Base-by-base conservation (phyloP, 1,140 invertebrate genomes). In the Pygmarrhopalites habei region DNA sequence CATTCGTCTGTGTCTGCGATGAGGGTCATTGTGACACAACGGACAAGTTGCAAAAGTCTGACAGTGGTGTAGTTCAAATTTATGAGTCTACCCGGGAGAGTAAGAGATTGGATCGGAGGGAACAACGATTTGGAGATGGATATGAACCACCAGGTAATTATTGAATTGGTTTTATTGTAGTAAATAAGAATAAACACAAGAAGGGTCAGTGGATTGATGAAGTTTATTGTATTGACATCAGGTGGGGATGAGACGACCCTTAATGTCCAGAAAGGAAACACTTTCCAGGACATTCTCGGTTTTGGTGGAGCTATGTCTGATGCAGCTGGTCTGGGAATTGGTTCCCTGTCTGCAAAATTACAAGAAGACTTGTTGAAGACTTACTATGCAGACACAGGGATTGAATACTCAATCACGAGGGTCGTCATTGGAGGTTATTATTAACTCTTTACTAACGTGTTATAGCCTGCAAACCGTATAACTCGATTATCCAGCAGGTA, bases 221-320 rank as follows among this genome's bases (percentile, higher is more conserved):
- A n/a, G n/a, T n/a, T n/a, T n/a, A n/a, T n/a, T n/a, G n/a, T n/a
- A n/a, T n/a, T n/a, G n/a, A n/a, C n/a, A n/a, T n/a, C n/a, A n/a
- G n/a, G 35, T 47, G 19, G 19, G n/a, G 17, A 25, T 17, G 25
- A 46, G 2, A 28, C 35, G 46, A 44, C 63, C n/a, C 57, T 63
- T 1, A 26, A 0, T 1, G n/a, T 67, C 2, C 32, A 63, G 29
- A n/a, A 32, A 2, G 23, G 19, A 10, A 28, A n/a, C 14, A 63
- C 43, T 30, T 63, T 49, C 23, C 65, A 67, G 43, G 65, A 67
- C 44, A 67, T 67, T 25, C 62, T 82, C 60, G 92, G 91, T 0
- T 95, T 90, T 74, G 92, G 92, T 0, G 90, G 87, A 10, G 86
- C 90, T 1, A 89, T 92, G 62, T 94, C 90, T 0, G 92, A 94